Base-by-base conservation (phyloP, 2,888 invertebrate genomes). In the Tillus elongatus region DNA sequence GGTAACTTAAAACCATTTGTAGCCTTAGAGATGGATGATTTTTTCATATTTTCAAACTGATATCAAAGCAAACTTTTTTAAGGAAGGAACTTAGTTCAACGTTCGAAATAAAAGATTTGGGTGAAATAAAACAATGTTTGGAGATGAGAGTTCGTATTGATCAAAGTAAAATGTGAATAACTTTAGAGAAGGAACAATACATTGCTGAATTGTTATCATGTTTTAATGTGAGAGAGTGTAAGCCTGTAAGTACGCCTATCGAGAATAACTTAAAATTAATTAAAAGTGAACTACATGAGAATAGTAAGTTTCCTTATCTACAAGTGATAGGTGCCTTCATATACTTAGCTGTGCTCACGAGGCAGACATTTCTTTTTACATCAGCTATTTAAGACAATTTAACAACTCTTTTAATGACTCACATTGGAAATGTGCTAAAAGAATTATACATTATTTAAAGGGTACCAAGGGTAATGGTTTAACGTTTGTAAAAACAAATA, bases 291-390 rank as follows among this genome's bases (percentile, higher is more conserved):
- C 13, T 15, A 11, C 15, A n/a, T n/a, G n/a, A n/a, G n/a, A n/a
- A 19, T 19, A 19, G 6, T 19, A 19, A 19, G 6, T 19, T 19
- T 19, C 24, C 24, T 6, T 19, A 19, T 19, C 24, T 8, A 19
- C 24, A 19, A 19, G 6, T 19, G n/a, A 19, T 19, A 19, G 24
- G 24, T 8, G 29, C 37, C 6, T 34, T 47, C 24, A 35, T 42
- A 14, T 46, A 42, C 35, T 15, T 44, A 28, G 13, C 41, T 13
- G 40, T 26, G 1, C 36, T 39, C 8, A 35, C 33, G n/a, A 40
- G 44, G 41, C 43, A 9, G 46, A 46, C 36, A 43, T 49, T 12
- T 26, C 29, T 4, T 49, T 34, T 36, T 19, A 44, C 6, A 40
- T 44, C 8, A 40, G 40, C 16, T 36, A 43, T 39, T 33, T 47